Conservation (phyloP, 2,888 invertebrate genomes). For the Xestia xanthographa region DNA sequence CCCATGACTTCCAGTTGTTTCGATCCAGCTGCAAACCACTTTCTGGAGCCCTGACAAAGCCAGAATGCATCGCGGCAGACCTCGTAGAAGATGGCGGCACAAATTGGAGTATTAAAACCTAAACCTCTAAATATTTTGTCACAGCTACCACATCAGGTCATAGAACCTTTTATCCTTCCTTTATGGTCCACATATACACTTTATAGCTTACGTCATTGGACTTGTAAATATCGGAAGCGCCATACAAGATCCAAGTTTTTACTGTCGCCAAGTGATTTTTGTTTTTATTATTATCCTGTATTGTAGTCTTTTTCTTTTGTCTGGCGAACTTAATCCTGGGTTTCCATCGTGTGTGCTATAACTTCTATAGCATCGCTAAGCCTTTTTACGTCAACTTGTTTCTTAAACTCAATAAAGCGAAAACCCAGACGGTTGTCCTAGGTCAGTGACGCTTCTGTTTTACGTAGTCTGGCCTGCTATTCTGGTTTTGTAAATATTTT, state of each 20-base stretch:
- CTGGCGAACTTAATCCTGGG: slow-evolving; percentile 21
- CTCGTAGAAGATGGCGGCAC: too few relatives aligned
- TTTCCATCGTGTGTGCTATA: slow-evolving; percentile 13
- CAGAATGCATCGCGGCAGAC: too few relatives aligned
- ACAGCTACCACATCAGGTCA: slow-evolving; percentile 69
- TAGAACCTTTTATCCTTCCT: slow-evolving; percentile 81
- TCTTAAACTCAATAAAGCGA: slow-evolving; percentile 23
- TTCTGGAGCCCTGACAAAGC: too few relatives aligned
- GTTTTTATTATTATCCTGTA: slow-evolving; percentile 43
- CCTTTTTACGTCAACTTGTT: slow-evolving; percentile 19
- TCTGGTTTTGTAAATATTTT: background rate
- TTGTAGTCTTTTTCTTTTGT: slow-evolving; percentile 37
- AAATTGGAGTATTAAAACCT: background rate
- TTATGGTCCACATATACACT: slow-evolving; percentile 76
- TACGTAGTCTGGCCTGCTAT: slow-evolving; percentile 15
- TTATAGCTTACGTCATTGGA: slow-evolving; percentile 76
- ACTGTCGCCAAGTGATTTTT: slow-evolving; percentile 40
- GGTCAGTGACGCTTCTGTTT: slow-evolving; percentile 39
- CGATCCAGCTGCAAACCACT: too few relatives aligned
- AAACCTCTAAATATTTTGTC: slow-evolving; percentile 50
- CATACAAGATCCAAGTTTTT: slow-evolving; percentile 55
- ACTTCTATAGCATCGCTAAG: slow-evolving; percentile 4
- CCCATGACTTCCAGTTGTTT: too few relatives aligned
- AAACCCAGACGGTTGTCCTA: slow-evolving; percentile 43
- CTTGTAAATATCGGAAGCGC: slow-evolving; percentile 67